Evolutionary conservation across 2,888 invertebrate species (phyloP), one percentile per base, ranked within the genome.

Genomic region (Melipona beecheii): DNA sequence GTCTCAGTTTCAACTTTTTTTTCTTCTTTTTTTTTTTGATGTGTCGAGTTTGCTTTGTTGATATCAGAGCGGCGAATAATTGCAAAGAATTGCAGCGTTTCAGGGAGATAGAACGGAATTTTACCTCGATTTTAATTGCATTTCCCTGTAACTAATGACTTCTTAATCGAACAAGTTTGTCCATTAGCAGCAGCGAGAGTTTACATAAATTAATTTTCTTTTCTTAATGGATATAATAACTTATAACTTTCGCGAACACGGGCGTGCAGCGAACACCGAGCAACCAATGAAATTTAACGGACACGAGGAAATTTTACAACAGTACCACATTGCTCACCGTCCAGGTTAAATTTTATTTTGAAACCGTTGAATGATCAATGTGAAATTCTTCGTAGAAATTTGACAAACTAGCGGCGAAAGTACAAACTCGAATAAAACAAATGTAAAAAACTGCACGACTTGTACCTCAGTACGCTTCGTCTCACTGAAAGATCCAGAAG

Each of bases 161-260:
- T 60, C 60, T 24, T 24, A 27, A 60, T 60, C 24, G 17, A 24
- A 24, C 60, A 60, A 60, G 27, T 60, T 60, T 27, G 2, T 9
- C 19, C 60, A 60, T 60, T 60, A 60, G 60, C 60, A 60, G 24
- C n/a, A 58, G 56, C n/a, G 56, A 58, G 56, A 60, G 60, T 60
- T 60, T 9, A 27, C 24, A 17, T 4, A 24, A 60, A 27, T 60
- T 60, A 60, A 60, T 58, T 27, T 60, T 60, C 60, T 27, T 27
- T 60, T 17, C 60, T 17, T 24, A 60, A 60, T 60, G 24, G 9
- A 24, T 24, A 17, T 6, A 17, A 6, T 17, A 6, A 9, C 27
- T 17, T 24, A 17, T 2, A 24, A 60, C 17, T 60, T 24, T 60
- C n/a, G 56, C 43, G n/a, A 56, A 56, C 15, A 15, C n/a, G 15